Base-by-base conservation (phyloP, 2,113 vertebrate species). In the Eupsittula cactorum region DNA sequence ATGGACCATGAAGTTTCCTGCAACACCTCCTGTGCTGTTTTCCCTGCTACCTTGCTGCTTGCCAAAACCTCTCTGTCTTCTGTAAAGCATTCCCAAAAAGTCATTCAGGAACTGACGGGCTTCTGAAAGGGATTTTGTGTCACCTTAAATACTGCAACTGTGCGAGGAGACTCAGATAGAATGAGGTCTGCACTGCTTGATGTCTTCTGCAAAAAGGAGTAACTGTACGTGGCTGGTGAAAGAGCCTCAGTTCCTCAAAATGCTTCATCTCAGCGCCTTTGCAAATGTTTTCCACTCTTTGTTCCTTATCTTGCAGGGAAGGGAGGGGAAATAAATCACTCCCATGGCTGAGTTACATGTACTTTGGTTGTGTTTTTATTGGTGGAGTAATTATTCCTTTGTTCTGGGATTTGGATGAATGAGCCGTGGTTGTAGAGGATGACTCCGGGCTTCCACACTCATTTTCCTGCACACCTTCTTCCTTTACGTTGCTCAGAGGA, bases 71-170 rank as follows among this genome's bases (percentile, higher is more conserved):
- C 68, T 83, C 85, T 11, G 2, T 62, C 59, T 46, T 52, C 90
- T 47, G 25, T 17, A 62, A 67, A 86, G 52, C 4, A 55, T 75
- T 93, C 92, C 88, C 76, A 60, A 24, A 24, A 47, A 75, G 81
- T 47, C 28, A 1, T 49, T 49, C 87, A 79, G 77, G 84, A 95
- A 9, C 82, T 57, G 73, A 84, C 82, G 57, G 86, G 65, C 91
- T 95, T 39, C 93, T 97, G 89, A 97, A 96, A 97, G 90, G 46
- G 52, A 79, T 73, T 82, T 67, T 96, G 93, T 95, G 90, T 77
- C 86, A 93, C 77, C 80, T 50, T 90, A 94, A 96, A 97, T 92
- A 33, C 91, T 83, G 87, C 77, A 91, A 47, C 93, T 96, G 86
- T 95, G 10, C 14, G 28, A 41, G 91, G 68, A 74, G 90, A 65